Evolutionary conservation across 2,113 vertebrate genomes (phyloP).

Genomic region (Martes martes): DNA sequence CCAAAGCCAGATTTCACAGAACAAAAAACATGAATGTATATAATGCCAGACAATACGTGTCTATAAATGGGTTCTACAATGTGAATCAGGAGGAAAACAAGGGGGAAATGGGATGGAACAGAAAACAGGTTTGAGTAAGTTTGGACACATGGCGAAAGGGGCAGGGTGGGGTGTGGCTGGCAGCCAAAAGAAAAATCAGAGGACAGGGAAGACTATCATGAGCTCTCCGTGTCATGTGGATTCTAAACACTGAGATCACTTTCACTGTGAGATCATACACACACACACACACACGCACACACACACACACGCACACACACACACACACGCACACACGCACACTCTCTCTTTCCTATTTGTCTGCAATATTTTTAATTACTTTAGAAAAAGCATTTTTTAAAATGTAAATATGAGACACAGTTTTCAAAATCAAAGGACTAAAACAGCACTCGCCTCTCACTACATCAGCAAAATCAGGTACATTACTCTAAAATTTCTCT

Average conservation of each 20-base stretch:
- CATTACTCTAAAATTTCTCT: not conserved
- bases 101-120: not conserved
- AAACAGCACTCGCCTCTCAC: not conserved
- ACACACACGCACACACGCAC: not conserved
- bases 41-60: not conserved
- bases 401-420: not conserved
- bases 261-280: not conserved
- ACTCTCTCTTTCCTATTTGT: not conserved
- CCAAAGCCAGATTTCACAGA: not conserved
- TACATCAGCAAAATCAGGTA: not conserved
- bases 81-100: not conserved
- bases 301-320: too few species aligned
- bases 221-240: not conserved
- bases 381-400: not conserved
- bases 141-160: not conserved
- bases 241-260: not conserved
- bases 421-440: slow-evolving; percentile 24
- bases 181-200: not conserved
- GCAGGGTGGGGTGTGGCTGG: rapidly evolving
- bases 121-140: not conserved
- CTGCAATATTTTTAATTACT: not conserved
- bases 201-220: not conserved
- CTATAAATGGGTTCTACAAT: not conserved
- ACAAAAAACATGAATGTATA: not conserved
- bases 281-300: too few species aligned